These are phyloP conservation scores for Ceyx cyanopectus DNA, from an alignment of 2,113 vertebrate genomes.

Conservation along the genomic window DNA sequence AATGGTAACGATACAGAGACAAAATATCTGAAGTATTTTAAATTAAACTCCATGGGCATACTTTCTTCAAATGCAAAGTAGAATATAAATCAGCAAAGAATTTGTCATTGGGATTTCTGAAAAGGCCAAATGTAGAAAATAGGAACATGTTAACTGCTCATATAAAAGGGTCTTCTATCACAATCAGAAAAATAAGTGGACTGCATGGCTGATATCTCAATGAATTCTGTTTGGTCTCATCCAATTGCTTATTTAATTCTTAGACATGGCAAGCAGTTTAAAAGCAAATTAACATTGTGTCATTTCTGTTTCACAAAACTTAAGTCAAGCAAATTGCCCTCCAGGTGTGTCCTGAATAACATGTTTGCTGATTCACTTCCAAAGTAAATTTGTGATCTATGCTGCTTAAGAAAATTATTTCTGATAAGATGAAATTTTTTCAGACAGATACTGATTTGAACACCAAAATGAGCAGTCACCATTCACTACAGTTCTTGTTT, in stretches of 20 bases:
- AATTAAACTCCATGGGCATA: background rate
- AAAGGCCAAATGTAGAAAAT: background rate
- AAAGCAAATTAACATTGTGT: constrained; percentile 61
- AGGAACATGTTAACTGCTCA: background rate
- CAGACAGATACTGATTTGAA: constrained; percentile 21
- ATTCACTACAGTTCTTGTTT: background rate
- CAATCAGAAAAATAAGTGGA: background rate
- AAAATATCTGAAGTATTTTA: background rate
- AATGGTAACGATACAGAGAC: background rate
- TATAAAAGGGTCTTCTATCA: constrained; percentile 12
- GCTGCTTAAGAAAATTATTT: constrained; percentile 18
- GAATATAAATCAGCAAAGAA: background rate
- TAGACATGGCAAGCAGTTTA: constrained; percentile 46
- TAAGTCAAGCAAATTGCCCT: constrained; percentile 55
- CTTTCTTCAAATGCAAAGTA: background rate
- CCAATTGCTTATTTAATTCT: constrained; percentile 51
- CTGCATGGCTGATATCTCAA: constrained; percentile 36
- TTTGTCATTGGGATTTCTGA: background rate
- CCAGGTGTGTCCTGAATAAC: constrained; percentile 43
- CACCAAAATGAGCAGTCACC: background rate
- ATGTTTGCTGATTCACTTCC: background rate
- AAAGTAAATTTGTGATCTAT: constrained; percentile 28
- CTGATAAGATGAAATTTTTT: background rate
- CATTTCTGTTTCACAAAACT: constrained; percentile 57
- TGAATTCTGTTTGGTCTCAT: constrained; percentile 50